A percentile compares a stretch with the other conserved stretches of the same genome.
Conservation (phyloP, 2,888 invertebrate species). For the Oscheius sp. region DNA sequence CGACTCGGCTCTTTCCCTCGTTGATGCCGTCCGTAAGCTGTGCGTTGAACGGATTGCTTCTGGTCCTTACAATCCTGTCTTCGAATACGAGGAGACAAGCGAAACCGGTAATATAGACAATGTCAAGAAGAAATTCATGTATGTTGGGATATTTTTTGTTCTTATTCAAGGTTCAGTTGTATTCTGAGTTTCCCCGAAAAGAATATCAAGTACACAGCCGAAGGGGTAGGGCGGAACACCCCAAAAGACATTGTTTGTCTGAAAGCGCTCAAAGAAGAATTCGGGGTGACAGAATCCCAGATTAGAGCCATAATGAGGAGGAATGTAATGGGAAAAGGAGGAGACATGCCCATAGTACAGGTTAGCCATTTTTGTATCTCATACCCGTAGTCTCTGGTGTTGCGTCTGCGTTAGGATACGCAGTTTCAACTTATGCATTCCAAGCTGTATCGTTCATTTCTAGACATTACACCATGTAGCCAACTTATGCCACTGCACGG, state of each 20-base stretch:
- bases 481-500: conserved; percentile 22
- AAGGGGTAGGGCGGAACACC: conserved; percentile 20
- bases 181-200: conserved; percentile 37
- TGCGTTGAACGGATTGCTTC: conserved; percentile 34
- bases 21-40: conserved; percentile 45
- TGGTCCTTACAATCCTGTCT: conserved; percentile 38
- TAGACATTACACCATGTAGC: conserved; percentile 35
- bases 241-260: conserved; percentile 36
- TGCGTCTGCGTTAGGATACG: neutral
- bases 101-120: neutral
- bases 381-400: neutral
- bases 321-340: conserved; percentile 30
- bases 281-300: conserved; percentile 40
- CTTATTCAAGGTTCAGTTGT: conserved; percentile 8
- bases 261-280: conserved; percentile 49
- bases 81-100: conserved; percentile 37
- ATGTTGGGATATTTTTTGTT: neutral
- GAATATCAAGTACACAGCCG: conserved; percentile 2
- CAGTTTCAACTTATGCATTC: neutral
- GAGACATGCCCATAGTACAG: conserved; percentile 39
- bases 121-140: conserved; percentile 21
- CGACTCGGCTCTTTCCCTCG: conserved; percentile 43
- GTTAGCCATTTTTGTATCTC: neutral
- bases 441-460: neutral
- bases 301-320: conserved; percentile 40